phyloP scores from a whole-genome alignment of 2,797 vertebrate genomes.

The Ataeniobius toweri region DNA sequence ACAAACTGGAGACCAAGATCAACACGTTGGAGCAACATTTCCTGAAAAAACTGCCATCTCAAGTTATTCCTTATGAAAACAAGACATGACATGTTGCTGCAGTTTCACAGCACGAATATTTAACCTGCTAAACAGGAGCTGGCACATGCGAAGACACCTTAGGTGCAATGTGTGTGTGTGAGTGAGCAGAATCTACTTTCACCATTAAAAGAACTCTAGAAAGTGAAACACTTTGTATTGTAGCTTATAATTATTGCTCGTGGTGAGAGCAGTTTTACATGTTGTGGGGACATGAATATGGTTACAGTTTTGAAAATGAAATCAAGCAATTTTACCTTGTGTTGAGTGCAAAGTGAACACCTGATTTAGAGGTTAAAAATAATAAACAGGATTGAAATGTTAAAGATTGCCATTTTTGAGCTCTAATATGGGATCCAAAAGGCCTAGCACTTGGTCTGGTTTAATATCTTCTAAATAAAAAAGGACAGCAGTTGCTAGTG shows the following conservation, averaged over 20 bases:
- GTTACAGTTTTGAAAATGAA: not conserved
- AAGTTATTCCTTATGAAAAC: not conserved
- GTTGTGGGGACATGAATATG: no score
- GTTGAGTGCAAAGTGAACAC: not conserved
- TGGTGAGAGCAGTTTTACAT: not conserved
- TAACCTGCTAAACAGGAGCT: slow-evolving; percentile 1
- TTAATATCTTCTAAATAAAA: not conserved
- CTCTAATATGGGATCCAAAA: not conserved
- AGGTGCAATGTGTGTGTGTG: not conserved
- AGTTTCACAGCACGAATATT: not conserved
- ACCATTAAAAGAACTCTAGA: not conserved
- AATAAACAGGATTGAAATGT: not conserved
- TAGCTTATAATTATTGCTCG: not conserved
- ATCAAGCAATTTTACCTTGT: not conserved
- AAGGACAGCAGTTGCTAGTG: not conserved
- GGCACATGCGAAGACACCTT: not conserved
- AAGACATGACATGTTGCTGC: not conserved
- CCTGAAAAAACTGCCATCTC: not conserved
- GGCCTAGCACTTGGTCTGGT: not conserved
- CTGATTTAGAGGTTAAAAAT: not conserved
- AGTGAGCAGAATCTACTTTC: not conserved
- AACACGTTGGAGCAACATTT: not conserved
- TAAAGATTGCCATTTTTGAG: not conserved
- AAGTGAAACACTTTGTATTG: not conserved
- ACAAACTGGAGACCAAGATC: not conserved